Evolutionary conservation across 1,140 invertebrate genomes (phyloP), one percentile per base, ranked within the genome.

Genomic region (Bombus ignitus): DNA sequence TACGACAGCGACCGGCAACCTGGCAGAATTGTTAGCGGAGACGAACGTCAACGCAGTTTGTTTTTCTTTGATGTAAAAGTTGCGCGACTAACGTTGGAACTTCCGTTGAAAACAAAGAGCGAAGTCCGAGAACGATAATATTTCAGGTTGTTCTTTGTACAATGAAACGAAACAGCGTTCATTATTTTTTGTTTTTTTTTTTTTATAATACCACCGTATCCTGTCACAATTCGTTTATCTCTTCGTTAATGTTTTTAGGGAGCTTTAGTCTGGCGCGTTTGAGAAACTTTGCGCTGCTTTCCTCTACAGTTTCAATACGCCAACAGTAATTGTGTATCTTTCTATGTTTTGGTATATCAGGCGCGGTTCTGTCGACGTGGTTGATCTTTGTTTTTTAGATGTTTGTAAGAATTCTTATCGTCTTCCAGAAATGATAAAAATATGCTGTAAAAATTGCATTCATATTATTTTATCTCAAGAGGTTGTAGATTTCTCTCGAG

Each of bases 61-160:
- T 65, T 73, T 81, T 44, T 62, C 53, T 81, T 18, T 57, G 47
- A 39, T 22, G 39, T 75, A 62, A 37, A 73, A 81, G 53, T 42
- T 35, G 22, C 39, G 12, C 39, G 15, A n/a, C 18, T 15, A 37
- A 28, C n/a, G 22, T 32, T 65, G 71, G 47, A 35, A 68, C 66
- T 65, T 74, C 25, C 53, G 13, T 37, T 5, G 15, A 44, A 22
- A n/a, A 70, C 32, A 32, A 37, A 12, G 8, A n/a, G 32, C 10
- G 6, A 28, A 37, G 35, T 25, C 4, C 22, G 22, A 25, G 39
- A 12, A 39, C 22, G 35, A 74, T 73, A 71, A 44, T 59, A 35
- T 73, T 73, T 10, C 47, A n/a, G 13, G 18, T 3, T 22, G 32
- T 42, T 42, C 12, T 35, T 62, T 37, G 13, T 5, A 22, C 22